Base-by-base conservation (phyloP, 1,140 invertebrate species). In the Hermatobates lingyangjiaoensis region DNA sequence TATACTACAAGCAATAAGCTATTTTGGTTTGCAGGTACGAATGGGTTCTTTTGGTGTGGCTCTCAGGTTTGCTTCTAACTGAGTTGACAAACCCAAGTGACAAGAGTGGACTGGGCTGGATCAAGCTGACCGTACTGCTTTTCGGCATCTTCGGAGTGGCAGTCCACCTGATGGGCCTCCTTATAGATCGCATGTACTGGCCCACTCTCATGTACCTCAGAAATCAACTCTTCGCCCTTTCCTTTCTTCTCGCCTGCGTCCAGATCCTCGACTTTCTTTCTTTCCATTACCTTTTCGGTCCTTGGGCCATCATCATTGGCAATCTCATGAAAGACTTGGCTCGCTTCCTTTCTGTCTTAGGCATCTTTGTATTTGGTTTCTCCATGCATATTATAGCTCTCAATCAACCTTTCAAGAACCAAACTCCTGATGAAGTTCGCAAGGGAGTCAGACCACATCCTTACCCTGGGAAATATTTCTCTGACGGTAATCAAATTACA, bases 241-340 rank as follows among this genome's bases (percentile, higher is more conserved):
- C 89, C 47, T 83, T 98, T 62, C 72, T 98, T 42, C 71, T 97
- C 54, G 89, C 90, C 45, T 98, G 94, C 67, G 90, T 98, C 10
- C 91, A 97, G 68, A 88, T 97, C 59, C 70, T 98, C 54, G 95
- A 98, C 66, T 94, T 93, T 62, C 66, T 94, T 21, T 96, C 93
- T 5, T 98, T 99, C 65, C 95, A 98, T 70, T 90, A 98, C 68
- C 72, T 98, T 0, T 99, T 99, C 63, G 95, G 95, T 30, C 95
- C 95, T 0, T 98, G 95, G 95, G 85, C 85, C 18, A 89, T 89
- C 55, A 89, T 89, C 62, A 89, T 88, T 58, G 85, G 84, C 12
- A 84, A 89, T 64, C 70, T 89, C 40, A 84, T 89, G 74, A 88
- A 88, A 68, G 83, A 98, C 68, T 71, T 98, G 56, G 87, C 88